A percentile compares a stretch with the other conserved stretches of the same genome.
These are phyloP conservation scores for Petrolisthes cinctipes DNA, from an alignment of 2,888 invertebrate species.

Conservation along the genomic window DNA sequence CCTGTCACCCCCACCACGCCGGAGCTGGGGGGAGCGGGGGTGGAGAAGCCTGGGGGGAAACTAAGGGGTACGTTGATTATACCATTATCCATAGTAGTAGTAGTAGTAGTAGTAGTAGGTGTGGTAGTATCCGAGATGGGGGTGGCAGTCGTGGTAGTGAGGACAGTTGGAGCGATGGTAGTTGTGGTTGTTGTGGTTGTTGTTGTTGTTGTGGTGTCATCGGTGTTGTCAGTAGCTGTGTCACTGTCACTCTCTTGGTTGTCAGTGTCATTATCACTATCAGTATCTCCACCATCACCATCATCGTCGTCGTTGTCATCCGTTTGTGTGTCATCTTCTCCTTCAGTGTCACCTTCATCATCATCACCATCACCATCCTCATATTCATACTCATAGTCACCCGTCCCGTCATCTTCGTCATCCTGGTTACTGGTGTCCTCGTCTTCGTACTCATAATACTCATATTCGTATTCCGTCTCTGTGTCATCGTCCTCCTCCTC, in stretches of 20 bases:
- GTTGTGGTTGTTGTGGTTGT: not conserved
- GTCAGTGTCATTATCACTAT: not conserved
- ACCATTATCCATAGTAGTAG: constrained; percentile 9
- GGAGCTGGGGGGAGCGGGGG: constrained; percentile 21
- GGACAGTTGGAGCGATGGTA: not conserved
- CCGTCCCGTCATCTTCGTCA: not conserved
- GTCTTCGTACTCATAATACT: not conserved
- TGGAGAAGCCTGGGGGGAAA: constrained; percentile 30
- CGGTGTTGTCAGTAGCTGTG: not conserved
- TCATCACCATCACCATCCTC: not conserved
- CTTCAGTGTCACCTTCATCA: not conserved
- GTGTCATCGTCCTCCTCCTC: not conserved
- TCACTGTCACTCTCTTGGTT: not conserved
- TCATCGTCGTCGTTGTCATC: not conserved
- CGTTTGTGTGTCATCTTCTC: not conserved
- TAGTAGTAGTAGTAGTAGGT: not conserved
- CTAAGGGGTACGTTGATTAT: constrained; percentile 31
- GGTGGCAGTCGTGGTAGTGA: not conserved
- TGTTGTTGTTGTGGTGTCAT: not conserved
- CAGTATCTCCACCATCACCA: not conserved
- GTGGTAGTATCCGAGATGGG: constrained; percentile 5
- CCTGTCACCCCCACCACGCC: not conserved
- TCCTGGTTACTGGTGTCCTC: constrained; percentile 9
- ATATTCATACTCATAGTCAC: constrained; percentile 6
- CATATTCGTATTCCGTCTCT: constrained; percentile 2